Conservation (phyloP, 1,140 invertebrate species). For the Eumeta japonica region DNA sequence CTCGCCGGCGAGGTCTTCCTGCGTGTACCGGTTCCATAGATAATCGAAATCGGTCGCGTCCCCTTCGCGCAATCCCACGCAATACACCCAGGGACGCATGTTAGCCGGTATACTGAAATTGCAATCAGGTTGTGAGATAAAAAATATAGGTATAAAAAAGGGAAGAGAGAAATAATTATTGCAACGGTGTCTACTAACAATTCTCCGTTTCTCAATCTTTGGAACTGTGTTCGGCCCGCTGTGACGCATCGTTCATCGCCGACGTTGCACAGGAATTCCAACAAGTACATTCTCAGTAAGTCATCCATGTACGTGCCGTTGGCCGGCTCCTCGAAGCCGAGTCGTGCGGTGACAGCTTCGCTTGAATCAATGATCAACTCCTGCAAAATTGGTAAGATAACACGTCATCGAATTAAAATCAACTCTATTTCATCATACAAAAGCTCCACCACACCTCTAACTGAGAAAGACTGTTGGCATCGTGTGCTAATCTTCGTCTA, state of each 20-base stretch:
- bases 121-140: background rate
- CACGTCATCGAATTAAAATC: too few species aligned
- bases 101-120: constrained; percentile 53
- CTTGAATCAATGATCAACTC: constrained; percentile 22
- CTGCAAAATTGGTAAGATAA: constrained; percentile 19
- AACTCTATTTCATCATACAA: too few species aligned
- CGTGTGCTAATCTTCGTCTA: constrained; percentile 30
- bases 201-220: constrained; percentile 23
- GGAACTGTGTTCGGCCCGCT: constrained; percentile 36
- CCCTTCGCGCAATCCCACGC: constrained; percentile 54
- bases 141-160: background rate
- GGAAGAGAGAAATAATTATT: background rate
- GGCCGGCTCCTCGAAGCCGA: constrained; percentile 28
- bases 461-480: constrained; percentile 18
- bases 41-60: constrained; percentile 47
- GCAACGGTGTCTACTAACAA: constrained; percentile 23
- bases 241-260: constrained; percentile 37
- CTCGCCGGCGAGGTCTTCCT: constrained; percentile 55
- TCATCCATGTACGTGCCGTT: constrained; percentile 33
- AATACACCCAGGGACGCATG: constrained; percentile 61
- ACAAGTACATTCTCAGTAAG: constrained; percentile 37
- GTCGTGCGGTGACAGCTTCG: constrained; percentile 21
- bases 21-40: constrained; percentile 53
- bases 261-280: constrained; percentile 47
- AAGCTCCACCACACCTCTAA: constrained; percentile 20